Evolutionary conservation across 2,797 vertebrate species (phyloP).

Genomic region (Phyllotis vaccarum): DNA sequence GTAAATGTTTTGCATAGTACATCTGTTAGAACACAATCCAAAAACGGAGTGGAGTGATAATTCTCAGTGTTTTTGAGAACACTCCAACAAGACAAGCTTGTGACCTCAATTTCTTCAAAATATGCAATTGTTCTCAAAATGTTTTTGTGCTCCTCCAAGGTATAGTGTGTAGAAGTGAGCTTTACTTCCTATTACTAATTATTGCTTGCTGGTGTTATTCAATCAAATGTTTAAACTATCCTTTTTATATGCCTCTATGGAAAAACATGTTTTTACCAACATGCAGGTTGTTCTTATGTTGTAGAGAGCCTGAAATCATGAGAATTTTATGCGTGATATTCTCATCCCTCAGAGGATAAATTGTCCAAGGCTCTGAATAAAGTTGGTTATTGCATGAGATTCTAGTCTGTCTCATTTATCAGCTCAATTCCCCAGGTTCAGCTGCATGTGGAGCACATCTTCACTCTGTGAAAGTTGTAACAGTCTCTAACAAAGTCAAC

Average conservation of each 20-base stretch:
- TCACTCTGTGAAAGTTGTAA: slow-evolving; percentile 66
- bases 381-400: not conserved
- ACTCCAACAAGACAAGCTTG: not conserved
- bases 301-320: not conserved
- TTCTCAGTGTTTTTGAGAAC: not conserved
- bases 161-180: not conserved
- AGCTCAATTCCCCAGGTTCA: not conserved
- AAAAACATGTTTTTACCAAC: not conserved
- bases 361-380: not conserved
- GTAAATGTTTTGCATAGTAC: slow-evolving; percentile 79
- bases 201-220: not conserved
- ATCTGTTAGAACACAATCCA: not conserved
- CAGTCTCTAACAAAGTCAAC: slow-evolving; percentile 59
- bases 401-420: not conserved
- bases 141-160: not conserved
- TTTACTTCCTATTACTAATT: too few relatives aligned
- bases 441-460: slow-evolving; percentile 16
- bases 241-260: not conserved
- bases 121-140: not conserved
- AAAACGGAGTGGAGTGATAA: not conserved
- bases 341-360: not conserved
- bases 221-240: not conserved
- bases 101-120: not conserved
- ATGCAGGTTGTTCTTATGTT: not conserved
- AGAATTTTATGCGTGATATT: not conserved